phyloP scores from a whole-genome alignment of 2,113 vertebrate species.

The Mesitornis unicolor region DNA sequence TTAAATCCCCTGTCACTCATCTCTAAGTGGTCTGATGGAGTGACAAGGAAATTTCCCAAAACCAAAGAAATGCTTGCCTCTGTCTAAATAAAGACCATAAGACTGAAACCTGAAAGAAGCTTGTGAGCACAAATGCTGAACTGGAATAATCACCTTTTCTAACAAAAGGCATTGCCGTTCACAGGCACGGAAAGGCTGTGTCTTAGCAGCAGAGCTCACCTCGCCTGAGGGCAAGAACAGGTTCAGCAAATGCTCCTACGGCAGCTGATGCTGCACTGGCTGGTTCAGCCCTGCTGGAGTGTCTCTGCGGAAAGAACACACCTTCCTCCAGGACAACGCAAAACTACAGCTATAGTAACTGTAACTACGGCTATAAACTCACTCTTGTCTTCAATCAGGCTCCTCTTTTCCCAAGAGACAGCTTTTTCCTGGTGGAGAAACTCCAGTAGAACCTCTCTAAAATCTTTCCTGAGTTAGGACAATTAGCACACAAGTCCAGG shows the following conservation, averaged over 20 bases:
- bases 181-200: not conserved
- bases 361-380: rapidly evolving
- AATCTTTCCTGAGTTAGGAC: not conserved
- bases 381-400: not conserved
- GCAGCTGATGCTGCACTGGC: rapidly evolving
- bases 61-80: not conserved
- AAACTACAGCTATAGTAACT: not conserved
- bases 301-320: rapidly evolving
- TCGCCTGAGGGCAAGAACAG: not conserved
- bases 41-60: not conserved
- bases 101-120: not conserved
- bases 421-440: not conserved
- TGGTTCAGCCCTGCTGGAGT: not conserved
- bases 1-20: constrained; percentile 9
- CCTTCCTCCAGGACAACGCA: not conserved
- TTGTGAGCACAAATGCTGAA: not conserved
- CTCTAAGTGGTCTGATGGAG: not conserved
- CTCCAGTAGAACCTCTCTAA: not conserved
- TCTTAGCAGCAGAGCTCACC: not conserved
- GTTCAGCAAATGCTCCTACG: not conserved
- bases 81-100: not conserved
- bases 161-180: rapidly evolving
- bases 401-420: not conserved
- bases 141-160: not conserved
- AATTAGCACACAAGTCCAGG: not conserved